A percentile compares a stretch with the other conserved stretches of the same genome.
phyloP scores from a whole-genome alignment of 1,140 invertebrate genomes.

The Andricus grossulariae region DNA sequence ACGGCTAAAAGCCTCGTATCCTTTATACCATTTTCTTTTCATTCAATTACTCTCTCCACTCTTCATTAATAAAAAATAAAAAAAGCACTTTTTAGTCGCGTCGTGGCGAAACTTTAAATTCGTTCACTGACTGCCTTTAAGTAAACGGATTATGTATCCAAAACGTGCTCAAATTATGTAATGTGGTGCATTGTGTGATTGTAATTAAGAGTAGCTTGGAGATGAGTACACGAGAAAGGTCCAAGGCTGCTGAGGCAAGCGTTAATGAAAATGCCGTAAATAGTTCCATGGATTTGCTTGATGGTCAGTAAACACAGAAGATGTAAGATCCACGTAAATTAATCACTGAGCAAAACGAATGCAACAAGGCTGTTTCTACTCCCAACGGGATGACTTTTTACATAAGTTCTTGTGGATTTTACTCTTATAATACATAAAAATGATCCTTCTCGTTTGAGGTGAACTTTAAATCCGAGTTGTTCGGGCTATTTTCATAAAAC shows the following conservation, averaged over 20 bases:
- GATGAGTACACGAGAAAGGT: slow-evolving; percentile 42
- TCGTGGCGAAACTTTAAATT: not conserved
- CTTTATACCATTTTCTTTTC: not conserved
- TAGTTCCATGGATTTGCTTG: slow-evolving; percentile 21
- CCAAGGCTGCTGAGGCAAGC: slow-evolving; percentile 44
- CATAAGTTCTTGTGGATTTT: no score
- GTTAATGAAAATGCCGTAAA: slow-evolving; percentile 50
- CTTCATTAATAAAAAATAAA: not conserved
- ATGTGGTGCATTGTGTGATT: slow-evolving; percentile 55
- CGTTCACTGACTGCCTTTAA: not conserved
- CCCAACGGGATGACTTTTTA: no score
- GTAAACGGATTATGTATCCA: slow-evolving; percentile 8
- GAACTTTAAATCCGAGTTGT: no score
- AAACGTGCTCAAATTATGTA: slow-evolving; percentile 58
- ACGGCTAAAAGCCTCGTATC: not conserved
- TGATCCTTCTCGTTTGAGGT: no score
- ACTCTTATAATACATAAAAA: no score
- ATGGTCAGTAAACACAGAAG: not conserved
- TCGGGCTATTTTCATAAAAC: no score
- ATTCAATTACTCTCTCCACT: not conserved
- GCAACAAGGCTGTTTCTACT: not conserved
- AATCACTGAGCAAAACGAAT: slow-evolving; percentile 2
- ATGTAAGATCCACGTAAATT: slow-evolving; percentile 9
- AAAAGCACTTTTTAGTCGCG: not conserved
- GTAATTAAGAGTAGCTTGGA: slow-evolving; percentile 54